A percentile compares a stretch with the other conserved stretches of the same genome.
phyloP scores from a whole-genome alignment of 1,140 invertebrate species.

The Drosophila simulans region DNA sequence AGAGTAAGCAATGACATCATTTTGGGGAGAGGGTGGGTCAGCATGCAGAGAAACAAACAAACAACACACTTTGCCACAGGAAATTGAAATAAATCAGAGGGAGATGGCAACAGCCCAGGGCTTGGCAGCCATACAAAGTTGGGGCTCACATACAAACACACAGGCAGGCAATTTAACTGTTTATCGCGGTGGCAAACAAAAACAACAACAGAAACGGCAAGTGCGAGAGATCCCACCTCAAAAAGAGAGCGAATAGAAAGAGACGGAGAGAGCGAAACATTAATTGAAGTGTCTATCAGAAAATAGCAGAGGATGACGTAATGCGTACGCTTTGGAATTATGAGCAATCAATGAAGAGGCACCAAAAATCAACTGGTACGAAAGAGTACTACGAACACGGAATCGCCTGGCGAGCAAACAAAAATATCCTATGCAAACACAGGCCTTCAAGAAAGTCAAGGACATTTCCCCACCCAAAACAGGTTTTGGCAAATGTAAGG shows the following conservation, averaged over 20 bases:
- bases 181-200: constrained; percentile 66
- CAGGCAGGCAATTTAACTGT: constrained; percentile 69
- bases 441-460: constrained; percentile 58
- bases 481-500: constrained; percentile 32
- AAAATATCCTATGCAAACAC: constrained; percentile 26
- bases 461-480: constrained; percentile 54
- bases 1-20: constrained; percentile 59
- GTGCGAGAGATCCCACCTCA: constrained; percentile 7
- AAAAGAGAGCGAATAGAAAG: constrained; percentile 20
- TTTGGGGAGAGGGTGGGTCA: constrained; percentile 43
- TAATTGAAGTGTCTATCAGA: constrained; percentile 83
- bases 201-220: constrained; percentile 51
- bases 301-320: constrained; percentile 82
- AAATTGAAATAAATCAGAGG: constrained; percentile 44
- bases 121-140: constrained; percentile 61
- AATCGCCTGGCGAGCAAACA: not conserved
- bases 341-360: constrained; percentile 56
- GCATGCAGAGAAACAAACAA: constrained; percentile 38
- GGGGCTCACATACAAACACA: constrained; percentile 16
- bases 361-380: constrained; percentile 6
- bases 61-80: constrained; percentile 50
- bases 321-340: constrained; percentile 66
- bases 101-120: constrained; percentile 10
- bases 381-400: not conserved
- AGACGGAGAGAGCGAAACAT: constrained; percentile 47